A percentile compares a stretch with the other conserved stretches of the same genome.
Evolutionary conservation across 2,888 invertebrate genomes (phyloP).

Genomic region (Thymelicus acteon): DNA sequence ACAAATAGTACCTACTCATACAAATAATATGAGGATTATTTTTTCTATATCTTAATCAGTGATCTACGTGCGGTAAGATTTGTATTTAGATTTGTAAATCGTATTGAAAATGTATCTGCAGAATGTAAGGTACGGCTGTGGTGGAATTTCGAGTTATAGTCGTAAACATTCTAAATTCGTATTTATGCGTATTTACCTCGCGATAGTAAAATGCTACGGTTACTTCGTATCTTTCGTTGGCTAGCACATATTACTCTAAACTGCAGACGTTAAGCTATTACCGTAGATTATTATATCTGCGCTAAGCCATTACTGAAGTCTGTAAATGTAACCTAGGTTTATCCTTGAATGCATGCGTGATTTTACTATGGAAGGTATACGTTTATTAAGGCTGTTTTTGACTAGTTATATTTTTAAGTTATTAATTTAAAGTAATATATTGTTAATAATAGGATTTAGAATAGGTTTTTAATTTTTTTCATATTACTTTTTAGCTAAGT

Average conservation of each 20-base stretch:
- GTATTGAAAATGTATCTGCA: background rate
- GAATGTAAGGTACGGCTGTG: slow-evolving; percentile 14
- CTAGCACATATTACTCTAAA: background rate
- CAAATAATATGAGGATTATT: no score
- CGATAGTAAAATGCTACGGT: slow-evolving; percentile 40
- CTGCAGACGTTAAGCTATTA: background rate
- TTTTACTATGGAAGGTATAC: background rate
- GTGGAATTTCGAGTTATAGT: slow-evolving; percentile 47
- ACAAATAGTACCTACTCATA: no score
- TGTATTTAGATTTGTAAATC: background rate
- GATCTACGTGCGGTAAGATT: no score
- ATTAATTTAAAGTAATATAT: no score
- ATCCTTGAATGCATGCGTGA: background rate
- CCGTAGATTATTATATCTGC: background rate
- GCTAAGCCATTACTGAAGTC: background rate
- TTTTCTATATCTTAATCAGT: no score
- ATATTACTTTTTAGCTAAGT: no score
- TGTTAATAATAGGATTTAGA: no score
- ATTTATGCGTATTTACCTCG: slow-evolving; percentile 38
- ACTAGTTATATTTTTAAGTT: no score
- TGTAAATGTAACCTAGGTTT: slow-evolving; percentile 6
- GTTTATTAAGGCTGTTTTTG: no score
- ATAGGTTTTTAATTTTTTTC: no score
- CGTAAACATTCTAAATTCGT: slow-evolving; percentile 41
- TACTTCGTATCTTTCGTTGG: slow-evolving; percentile 20